Percentiles rank a stretch among this genome's conserved stretches.
Evolutionary conservation across 2,888 invertebrate genomes (phyloP).

Genomic region (Dryococelus australis): DNA sequence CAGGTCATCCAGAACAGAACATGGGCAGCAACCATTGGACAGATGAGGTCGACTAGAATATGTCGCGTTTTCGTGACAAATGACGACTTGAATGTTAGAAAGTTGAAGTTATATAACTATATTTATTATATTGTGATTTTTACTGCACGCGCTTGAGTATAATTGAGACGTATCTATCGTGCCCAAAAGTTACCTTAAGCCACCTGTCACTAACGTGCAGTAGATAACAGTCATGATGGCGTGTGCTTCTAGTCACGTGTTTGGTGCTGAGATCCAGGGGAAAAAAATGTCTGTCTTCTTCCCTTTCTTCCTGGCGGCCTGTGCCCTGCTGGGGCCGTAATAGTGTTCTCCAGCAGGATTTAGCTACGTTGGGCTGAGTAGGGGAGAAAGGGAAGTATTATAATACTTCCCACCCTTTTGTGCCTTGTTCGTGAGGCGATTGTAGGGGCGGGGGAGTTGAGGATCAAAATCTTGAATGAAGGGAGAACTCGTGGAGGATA

Average conservation of each 20-base stretch:
- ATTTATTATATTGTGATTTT: too few species aligned
- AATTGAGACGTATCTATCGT: too few species aligned
- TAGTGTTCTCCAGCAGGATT: slow-evolving; percentile 21
- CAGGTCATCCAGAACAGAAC: too few species aligned
- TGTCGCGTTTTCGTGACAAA: too few species aligned
- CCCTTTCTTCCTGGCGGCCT: neutral
- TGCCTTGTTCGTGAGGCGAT: neutral
- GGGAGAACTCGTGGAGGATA: neutral
- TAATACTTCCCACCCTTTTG: slow-evolving; percentile 23
- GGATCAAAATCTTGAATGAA: slow-evolving; percentile 27
- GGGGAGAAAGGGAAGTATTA: slow-evolving; percentile 24
- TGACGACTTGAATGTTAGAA: too few species aligned
- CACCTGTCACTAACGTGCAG: too few species aligned
- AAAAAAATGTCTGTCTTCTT: neutral
- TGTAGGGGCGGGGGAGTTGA: neutral
- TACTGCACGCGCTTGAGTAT: too few species aligned
- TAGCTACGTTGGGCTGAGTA: neutral
- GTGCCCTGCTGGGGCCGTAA: neutral
- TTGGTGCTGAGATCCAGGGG: neutral
- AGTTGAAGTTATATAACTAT: too few species aligned
- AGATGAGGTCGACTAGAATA: too few species aligned
- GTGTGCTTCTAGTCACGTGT: neutral
- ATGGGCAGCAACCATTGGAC: too few species aligned
- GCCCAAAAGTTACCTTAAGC: too few species aligned
- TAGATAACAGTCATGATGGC: neutral